Base-by-base conservation (phyloP, 2,888 invertebrate genomes). In the Parasteatoda lunata region DNA sequence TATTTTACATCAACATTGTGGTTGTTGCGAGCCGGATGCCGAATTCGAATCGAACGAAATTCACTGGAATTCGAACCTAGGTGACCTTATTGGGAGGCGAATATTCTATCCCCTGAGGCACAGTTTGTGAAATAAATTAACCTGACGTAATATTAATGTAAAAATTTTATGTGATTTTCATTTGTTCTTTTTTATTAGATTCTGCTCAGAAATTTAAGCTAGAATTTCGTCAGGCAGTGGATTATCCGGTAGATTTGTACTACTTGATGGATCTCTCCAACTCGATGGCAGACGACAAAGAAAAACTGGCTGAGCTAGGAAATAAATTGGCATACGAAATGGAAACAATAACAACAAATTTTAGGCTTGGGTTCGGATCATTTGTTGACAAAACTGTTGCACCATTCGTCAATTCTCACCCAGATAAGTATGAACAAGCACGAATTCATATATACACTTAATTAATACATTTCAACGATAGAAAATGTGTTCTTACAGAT, bases 201-300 rank as follows among this genome's bases (percentile, higher is more conserved):
- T 95, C 96, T 93, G 94, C 95, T 89, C 94, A 96, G 90, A 94
- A 94, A 90, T 93, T 97, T 91, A 92, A 93, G 8, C 94, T 97
- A 91, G 92, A 93, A n/a, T 96, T 95, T 90, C 93, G 95, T 73
- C 95, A 96, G 76, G 96, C 97, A 6, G 94, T 95, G 91, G 98
- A 99, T 92, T 99, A 99, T 92, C 99, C 99, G 0, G 98, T 99
- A 3, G 99, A 99, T 93, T 94, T 99, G 45, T 99, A 99, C 92
- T 99, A 99, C 92, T 95, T 99, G 91, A 99, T 99, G 99, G 99
- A 99, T 93, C 94, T 99, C 91, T 98, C 98, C 90, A 96, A 98
- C 92, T 99, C 99, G 80, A 99, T 99, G 99, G 95, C 96, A 91
- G 99, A 99, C 92, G 99, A 99, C 92, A 99, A 99, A 91, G 96